phyloP scores from a whole-genome alignment of 2,113 vertebrate genomes.

The Otocyon megalotis region DNA sequence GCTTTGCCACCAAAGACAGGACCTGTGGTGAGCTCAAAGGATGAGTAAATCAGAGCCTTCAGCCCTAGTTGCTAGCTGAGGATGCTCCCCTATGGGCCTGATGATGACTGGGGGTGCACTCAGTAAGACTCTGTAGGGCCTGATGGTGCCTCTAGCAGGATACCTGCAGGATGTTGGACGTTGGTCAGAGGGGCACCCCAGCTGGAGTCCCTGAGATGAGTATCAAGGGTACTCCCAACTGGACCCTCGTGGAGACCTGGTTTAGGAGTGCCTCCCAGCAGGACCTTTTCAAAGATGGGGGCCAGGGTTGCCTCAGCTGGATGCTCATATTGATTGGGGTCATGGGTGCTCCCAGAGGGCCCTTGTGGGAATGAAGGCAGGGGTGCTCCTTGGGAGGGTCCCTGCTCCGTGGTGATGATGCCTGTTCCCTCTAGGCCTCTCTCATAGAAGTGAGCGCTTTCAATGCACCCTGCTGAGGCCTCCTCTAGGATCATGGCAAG shows the following conservation, averaged over 20 bases:
- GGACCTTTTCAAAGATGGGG: background rate
- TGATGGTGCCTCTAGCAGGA: background rate
- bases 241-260: accelerated
- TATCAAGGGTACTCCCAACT: background rate
- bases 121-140: too few species aligned
- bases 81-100: background rate
- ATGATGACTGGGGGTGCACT: background rate
- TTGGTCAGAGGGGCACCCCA: too few species aligned
- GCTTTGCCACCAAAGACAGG: background rate
- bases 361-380: background rate
- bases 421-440: too few species aligned
- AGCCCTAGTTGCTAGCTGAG: background rate
- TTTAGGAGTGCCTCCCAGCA: background rate
- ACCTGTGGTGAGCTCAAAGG: background rate
- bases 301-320: background rate
- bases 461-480: background rate
- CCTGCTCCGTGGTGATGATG: accelerated
- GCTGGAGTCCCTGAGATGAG: background rate
- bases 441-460: background rate
- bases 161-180: too few species aligned
- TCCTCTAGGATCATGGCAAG: background rate
- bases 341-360: background rate
- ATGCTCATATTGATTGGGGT: background rate
- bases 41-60: background rate
- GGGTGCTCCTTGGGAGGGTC: background rate